Percentiles rank a stretch among this genome's conserved stretches.
These are phyloP conservation scores for Poeciliopsis gracilis DNA, from an alignment of 2,797 vertebrate genomes.

Conservation along the genomic window DNA sequence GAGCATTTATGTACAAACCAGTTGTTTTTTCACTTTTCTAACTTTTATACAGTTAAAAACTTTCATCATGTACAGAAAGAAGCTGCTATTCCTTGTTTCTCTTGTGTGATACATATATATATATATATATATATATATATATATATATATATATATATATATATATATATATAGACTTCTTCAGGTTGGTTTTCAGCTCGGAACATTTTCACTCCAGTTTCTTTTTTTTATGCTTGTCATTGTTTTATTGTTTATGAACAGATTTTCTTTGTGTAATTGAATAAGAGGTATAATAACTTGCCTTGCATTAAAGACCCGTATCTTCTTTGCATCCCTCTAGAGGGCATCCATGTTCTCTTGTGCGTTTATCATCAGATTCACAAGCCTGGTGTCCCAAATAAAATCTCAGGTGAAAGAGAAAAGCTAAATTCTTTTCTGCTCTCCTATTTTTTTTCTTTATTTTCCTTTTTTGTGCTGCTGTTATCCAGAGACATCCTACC, in stretches of 20 bases:
- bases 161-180: constrained; percentile 70
- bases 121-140: constrained; percentile 7
- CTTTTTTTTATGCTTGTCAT: constrained; percentile 79
- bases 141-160: not conserved
- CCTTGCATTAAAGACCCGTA: constrained; percentile 66
- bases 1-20: constrained; percentile 89
- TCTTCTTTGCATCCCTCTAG: constrained; percentile 43
- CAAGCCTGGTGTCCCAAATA: constrained; percentile 59
- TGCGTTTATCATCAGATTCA: constrained; percentile 26
- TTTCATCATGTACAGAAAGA: constrained; percentile 97
- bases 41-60: constrained; percentile 95
- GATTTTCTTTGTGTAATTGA: constrained; percentile 59
- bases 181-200: constrained; percentile 86
- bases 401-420: constrained; percentile 78
- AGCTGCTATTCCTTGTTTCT: constrained; percentile 98
- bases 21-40: constrained; percentile 95
- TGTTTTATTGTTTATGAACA: constrained; percentile 75
- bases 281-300: constrained; percentile 76
- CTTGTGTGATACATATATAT: constrained; percentile 83
- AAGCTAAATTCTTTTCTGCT: constrained; percentile 66
- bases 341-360: constrained; percentile 32
- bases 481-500: constrained; percentile 40
- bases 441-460: constrained; percentile 24
- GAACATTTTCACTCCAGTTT: constrained; percentile 81
- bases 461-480: constrained; percentile 13